Conservation (phyloP, 2,888 invertebrate genomes). For the Coecobrya sp. region DNA sequence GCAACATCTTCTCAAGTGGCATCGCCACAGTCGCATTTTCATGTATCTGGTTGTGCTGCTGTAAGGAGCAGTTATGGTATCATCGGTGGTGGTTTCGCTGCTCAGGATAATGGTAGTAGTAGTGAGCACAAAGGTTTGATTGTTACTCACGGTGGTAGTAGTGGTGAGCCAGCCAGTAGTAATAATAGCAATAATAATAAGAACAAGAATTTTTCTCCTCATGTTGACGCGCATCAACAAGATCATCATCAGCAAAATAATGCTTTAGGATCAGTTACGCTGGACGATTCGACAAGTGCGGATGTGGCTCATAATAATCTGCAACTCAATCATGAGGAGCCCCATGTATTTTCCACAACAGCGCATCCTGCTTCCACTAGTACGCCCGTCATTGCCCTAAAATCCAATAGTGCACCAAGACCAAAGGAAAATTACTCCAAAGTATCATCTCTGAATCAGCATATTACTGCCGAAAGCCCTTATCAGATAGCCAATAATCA, state of each 20-base stretch:
- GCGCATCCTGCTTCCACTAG: conserved; percentile 55
- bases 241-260: conserved; percentile 74
- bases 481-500: conserved; percentile 29
- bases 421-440: conserved; percentile 38
- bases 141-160: conserved; percentile 27
- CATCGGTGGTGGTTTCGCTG: conserved; percentile 59
- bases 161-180: conserved; percentile 38
- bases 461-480: conserved; percentile 39
- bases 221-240: conserved; percentile 69
- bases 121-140: conserved; percentile 55
- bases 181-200: conserved; percentile 45
- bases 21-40: conserved; percentile 70
- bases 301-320: conserved; percentile 84
- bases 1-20: conserved; percentile 60
- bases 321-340: conserved; percentile 65
- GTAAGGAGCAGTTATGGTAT: conserved; percentile 56
- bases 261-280: conserved; percentile 84
- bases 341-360: conserved; percentile 17
- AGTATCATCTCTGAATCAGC: conserved; percentile 28
- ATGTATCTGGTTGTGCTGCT: conserved; percentile 20
- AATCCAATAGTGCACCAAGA: conserved; percentile 57
- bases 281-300: conserved; percentile 84
- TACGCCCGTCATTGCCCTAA: conserved; percentile 63
- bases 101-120: neutral
- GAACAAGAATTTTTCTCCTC: conserved; percentile 64